Evolutionary conservation across 2,113 vertebrate genomes (phyloP).

Genomic region (Cercopithecus mona): DNA sequence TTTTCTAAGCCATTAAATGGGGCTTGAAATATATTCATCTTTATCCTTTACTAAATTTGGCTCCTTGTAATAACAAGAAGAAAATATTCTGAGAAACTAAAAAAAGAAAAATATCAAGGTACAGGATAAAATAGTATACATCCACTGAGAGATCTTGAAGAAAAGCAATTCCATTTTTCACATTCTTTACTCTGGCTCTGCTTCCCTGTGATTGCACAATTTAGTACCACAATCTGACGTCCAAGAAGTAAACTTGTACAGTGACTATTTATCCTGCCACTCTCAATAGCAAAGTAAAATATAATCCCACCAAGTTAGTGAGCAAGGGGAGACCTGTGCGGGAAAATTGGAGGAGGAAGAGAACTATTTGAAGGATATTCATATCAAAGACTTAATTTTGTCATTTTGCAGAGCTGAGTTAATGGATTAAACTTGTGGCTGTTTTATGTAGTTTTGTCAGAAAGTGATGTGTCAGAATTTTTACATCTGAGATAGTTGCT

Average conservation of each 20-base stretch:
- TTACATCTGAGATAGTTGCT: constrained; percentile 67
- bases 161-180: background rate
- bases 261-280: background rate
- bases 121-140: background rate
- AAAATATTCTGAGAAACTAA: constrained; percentile 18
- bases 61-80: background rate
- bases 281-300: constrained; percentile 53
- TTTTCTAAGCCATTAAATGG: background rate
- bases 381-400: constrained; percentile 68
- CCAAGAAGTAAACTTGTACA: background rate
- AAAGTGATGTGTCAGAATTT: constrained; percentile 77
- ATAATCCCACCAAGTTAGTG: background rate
- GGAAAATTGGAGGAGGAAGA: constrained; percentile 48
- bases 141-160: background rate
- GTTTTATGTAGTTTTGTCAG: constrained; percentile 74
- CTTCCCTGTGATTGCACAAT: background rate
- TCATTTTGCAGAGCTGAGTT: constrained; percentile 55
- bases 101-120: background rate
- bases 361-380: constrained; percentile 60
- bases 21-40: background rate
- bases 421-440: constrained; percentile 72
- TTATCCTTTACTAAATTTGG: background rate
- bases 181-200: background rate
- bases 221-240: constrained; percentile 16
- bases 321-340: background rate